Evolutionary conservation across 2,113 vertebrate genomes (phyloP).

Genomic region (Pygoscelis adeliae): DNA sequence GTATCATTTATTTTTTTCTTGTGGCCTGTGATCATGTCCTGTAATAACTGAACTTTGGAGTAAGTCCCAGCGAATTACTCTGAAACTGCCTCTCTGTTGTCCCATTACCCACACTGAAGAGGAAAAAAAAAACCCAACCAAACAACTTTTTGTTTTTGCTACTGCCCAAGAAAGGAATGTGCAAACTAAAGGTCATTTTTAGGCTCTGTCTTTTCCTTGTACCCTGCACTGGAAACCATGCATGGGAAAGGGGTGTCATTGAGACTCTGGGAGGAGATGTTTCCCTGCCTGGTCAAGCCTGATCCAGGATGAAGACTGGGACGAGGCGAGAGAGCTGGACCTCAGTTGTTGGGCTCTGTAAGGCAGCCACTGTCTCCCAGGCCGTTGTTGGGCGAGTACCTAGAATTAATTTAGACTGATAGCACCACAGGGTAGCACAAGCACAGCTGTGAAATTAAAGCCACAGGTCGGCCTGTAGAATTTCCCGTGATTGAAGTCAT

Average conservation of each 20-base stretch:
- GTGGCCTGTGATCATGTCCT: not conserved
- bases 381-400: not conserved
- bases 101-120: not conserved
- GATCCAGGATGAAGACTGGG: not conserved
- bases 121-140: not conserved
- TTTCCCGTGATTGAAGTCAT: slow-evolving; percentile 38
- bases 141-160: not conserved
- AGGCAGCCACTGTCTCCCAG: not conserved
- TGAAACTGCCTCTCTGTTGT: not conserved
- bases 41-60: not conserved
- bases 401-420: slow-evolving; percentile 15
- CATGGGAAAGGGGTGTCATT: not conserved
- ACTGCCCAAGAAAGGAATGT: not conserved
- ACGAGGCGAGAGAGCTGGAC: not conserved
- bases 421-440: slow-evolving; percentile 1
- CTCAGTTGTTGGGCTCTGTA: not conserved
- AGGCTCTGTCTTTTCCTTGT: not conserved
- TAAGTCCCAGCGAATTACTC: not conserved
- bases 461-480: slow-evolving; percentile 31
- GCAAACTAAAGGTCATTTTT: not conserved
- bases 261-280: not conserved
- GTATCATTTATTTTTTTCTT: not conserved
- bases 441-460: slow-evolving; percentile 60
- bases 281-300: not conserved
- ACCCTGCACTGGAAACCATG: not conserved